Conservation (phyloP, 2,797 vertebrate genomes). For the Platyrinchus mystaceus region DNA sequence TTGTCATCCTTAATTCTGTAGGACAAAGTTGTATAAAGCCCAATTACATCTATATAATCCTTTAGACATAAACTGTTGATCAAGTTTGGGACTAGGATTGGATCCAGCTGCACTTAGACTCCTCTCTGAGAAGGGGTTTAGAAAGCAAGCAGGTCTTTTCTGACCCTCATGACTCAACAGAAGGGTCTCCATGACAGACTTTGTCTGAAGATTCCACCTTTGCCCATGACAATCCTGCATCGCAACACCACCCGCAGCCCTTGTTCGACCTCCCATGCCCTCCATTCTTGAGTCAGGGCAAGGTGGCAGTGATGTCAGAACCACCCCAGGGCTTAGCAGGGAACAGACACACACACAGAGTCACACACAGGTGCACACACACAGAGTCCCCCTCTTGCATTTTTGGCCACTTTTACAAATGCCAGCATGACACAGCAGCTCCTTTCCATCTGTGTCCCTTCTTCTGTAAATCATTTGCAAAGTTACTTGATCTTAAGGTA, state of each 20-base stretch:
- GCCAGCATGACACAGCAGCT: not conserved
- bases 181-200: not conserved
- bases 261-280: accelerated
- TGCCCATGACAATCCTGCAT: not conserved
- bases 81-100: not conserved
- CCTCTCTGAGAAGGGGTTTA: not conserved
- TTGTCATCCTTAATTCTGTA: not conserved
- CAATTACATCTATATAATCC: not conserved
- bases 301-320: not conserved
- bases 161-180: not conserved
- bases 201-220: not conserved
- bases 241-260: not conserved
- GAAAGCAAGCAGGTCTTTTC: not conserved
- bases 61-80: not conserved
- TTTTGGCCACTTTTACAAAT: not conserved
- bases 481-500: not conserved
- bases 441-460: not conserved
- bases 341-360: not conserved
- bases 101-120: not conserved
- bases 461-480: not conserved
- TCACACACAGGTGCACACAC: not conserved
- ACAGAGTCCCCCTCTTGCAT: not conserved
- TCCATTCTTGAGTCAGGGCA: not conserved
- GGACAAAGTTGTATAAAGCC: not conserved
- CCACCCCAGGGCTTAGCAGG: not conserved